Percentiles rank a stretch among this genome's conserved stretches.
Conservation (phyloP, 2,113 vertebrate species). For the Chinchilla lanigera region DNA sequence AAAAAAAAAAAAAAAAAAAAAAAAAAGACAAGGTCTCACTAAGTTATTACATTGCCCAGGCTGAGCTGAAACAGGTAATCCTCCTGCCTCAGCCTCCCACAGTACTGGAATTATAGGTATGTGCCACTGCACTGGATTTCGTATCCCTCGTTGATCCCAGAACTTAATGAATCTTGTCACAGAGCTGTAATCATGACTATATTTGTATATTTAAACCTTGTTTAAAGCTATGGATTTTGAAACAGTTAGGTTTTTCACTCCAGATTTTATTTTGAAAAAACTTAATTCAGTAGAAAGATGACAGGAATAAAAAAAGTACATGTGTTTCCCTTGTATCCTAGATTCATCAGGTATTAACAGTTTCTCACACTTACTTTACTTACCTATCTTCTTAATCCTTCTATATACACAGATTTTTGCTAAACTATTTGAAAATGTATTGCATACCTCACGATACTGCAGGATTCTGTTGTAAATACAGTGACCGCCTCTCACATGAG, state of each 20-base stretch:
- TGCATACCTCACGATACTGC: not conserved
- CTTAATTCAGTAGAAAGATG: not conserved
- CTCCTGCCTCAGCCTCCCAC: not conserved
- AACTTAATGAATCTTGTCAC: not conserved
- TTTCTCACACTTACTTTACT: not conserved
- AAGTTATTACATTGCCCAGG: not conserved
- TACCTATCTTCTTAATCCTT: not conserved
- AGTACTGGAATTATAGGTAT: not conserved
- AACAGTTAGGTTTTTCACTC: not conserved
- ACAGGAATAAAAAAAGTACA: not conserved
- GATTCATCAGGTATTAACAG: not conserved
- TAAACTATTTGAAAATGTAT: conserved; percentile 32
- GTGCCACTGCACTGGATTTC: not conserved
- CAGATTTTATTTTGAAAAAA: conserved; percentile 8
- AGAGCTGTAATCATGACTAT: not conserved
- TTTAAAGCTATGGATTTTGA: not conserved
- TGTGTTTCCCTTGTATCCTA: not conserved
- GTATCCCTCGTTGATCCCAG: not conserved
- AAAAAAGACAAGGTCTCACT: too few species aligned
- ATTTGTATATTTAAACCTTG: not conserved
- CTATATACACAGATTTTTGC: not conserved
- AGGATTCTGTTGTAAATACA: not conserved
- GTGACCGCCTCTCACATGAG: not conserved
- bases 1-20: too few species aligned
- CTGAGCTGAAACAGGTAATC: not conserved